A percentile compares a stretch with the other conserved stretches of the same genome.
Conservation (phyloP, 2,113 vertebrate species). For the Ondatra zibethicus region DNA sequence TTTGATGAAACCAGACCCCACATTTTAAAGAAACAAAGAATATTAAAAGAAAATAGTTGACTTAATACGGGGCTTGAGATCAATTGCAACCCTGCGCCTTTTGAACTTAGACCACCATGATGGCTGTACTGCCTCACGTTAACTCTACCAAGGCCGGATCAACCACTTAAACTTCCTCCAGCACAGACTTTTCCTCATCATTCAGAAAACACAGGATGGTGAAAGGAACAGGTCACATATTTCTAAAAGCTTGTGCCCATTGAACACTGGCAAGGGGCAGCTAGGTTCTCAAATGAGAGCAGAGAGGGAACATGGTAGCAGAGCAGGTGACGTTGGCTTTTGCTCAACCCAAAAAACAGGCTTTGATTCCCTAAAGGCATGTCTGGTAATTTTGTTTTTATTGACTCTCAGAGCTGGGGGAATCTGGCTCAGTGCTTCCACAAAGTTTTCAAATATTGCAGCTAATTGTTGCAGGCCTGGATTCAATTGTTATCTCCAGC, state of each 20-base stretch:
- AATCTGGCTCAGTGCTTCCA: background rate
- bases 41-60: slow-evolving; percentile 66
- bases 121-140: background rate
- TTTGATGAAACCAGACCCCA: slow-evolving; percentile 24
- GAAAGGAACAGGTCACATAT: background rate
- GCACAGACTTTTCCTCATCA: background rate
- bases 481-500: background rate
- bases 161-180: background rate
- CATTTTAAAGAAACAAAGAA: slow-evolving; percentile 51
- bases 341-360: background rate
- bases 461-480: background rate
- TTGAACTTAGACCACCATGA: background rate
- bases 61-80: slow-evolving; percentile 55
- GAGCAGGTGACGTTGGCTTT: background rate
- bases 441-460: slow-evolving; percentile 8
- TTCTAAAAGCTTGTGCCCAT: background rate
- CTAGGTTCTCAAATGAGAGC: background rate
- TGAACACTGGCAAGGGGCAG: background rate
- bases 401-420: background rate
- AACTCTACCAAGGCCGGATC: background rate
- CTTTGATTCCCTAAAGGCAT: background rate
- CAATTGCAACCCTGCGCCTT: background rate
- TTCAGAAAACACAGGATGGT: background rate
- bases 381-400: background rate
- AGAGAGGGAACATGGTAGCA: background rate